phyloP scores from a whole-genome alignment of 2,888 invertebrate species.

The Aricia artaxerxes region DNA sequence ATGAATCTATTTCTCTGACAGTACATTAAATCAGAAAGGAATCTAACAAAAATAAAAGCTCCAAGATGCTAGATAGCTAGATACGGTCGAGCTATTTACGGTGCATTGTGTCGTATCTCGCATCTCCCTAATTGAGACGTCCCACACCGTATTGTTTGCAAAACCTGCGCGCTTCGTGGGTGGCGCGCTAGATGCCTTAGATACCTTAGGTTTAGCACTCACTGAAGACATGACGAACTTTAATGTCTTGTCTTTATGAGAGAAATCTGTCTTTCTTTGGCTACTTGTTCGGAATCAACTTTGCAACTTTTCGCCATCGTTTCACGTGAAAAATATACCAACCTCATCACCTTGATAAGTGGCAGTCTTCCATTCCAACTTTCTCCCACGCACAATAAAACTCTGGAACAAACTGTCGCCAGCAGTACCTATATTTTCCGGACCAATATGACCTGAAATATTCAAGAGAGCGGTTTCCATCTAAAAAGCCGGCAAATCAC shows the following conservation, averaged over 20 bases:
- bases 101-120: conserved; percentile 68
- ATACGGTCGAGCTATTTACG: conserved; percentile 60
- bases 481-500: too few species aligned
- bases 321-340: too few species aligned
- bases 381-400: too few species aligned
- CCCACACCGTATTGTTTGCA: conserved; percentile 76
- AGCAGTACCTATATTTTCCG: too few species aligned
- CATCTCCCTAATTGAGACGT: conserved; percentile 74
- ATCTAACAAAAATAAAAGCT: background rate
- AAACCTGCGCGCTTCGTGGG: conserved; percentile 67
- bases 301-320: too few species aligned
- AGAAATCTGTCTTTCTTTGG: background rate
- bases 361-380: too few species aligned
- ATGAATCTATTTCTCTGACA: too few species aligned
- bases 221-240: background rate
- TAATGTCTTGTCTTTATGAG: background rate
- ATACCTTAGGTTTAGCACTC: background rate
- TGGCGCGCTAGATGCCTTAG: conserved; percentile 47
- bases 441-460: too few species aligned
- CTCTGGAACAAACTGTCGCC: too few species aligned
- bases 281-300: too few species aligned
- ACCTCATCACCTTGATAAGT: too few species aligned
- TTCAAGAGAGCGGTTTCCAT: too few species aligned
- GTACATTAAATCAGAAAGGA: background rate
- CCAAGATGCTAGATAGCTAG: conserved; percentile 31